Conservation (phyloP, 2,888 invertebrate species). For the Aspidiotus rigidus region DNA sequence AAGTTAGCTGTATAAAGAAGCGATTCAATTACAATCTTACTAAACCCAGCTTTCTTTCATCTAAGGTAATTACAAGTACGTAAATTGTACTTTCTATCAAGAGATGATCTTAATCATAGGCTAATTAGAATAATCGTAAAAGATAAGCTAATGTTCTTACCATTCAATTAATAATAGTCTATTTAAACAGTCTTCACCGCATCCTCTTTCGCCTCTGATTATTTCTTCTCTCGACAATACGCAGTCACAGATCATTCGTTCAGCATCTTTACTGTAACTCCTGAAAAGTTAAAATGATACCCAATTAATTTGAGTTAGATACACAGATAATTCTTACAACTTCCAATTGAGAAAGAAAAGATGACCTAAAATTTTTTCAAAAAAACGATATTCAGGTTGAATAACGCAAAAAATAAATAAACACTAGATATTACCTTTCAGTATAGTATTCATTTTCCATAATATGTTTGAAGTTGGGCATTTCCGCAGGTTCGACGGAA, state of each 20-base stretch:
- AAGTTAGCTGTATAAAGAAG: no score
- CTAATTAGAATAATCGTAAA: background rate
- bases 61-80: no score
- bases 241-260: slow-evolving; percentile 66
- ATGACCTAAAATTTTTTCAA: background rate
- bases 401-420: background rate
- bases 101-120: background rate
- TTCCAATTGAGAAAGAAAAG: background rate
- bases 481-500: background rate
- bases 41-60: no score
- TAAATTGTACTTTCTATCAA: no score
- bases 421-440: slow-evolving; percentile 15
- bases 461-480: slow-evolving; percentile 13
- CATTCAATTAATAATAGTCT: slow-evolving; percentile 97
- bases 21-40: no score
- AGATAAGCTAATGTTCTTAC: slow-evolving; percentile 47
- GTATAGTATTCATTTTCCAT: slow-evolving; percentile 27
- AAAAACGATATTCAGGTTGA: background rate
- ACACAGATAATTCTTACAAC: background rate
- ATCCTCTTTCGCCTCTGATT: slow-evolving; percentile 71
- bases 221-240: slow-evolving; percentile 82
- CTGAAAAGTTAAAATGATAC: slow-evolving; percentile 15
- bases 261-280: slow-evolving; percentile 27
- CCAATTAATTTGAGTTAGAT: background rate
- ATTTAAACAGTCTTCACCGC: slow-evolving; percentile 94